These are phyloP conservation scores for Apocheima hispidaria DNA, from an alignment of 2,888 invertebrate genomes.

Conservation along the genomic window DNA sequence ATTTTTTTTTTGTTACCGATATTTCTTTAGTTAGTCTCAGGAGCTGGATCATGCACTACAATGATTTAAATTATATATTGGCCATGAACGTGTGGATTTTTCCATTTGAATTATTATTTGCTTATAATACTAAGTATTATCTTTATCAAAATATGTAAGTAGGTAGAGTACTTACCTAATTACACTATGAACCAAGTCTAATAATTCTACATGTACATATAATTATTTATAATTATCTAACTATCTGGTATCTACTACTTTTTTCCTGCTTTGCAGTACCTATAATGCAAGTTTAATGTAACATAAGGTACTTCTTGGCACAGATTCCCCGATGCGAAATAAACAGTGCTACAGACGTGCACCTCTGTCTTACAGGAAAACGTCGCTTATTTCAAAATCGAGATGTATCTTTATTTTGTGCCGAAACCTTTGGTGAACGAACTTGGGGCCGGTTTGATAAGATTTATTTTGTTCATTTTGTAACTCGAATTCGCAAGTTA, in stretches of 20 bases:
- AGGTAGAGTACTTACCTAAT: neutral
- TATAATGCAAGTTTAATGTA: neutral
- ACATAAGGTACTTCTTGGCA: neutral
- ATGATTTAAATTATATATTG: too few relatives aligned
- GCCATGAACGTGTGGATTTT: too few relatives aligned
- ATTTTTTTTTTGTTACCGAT: neutral
- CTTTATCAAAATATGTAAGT: neutral
- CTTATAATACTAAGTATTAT: too few relatives aligned
- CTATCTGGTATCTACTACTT: neutral
- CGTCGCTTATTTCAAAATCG: slow-evolving; percentile 14
- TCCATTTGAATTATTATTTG: too few relatives aligned
- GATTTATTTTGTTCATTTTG: slow-evolving; percentile 41
- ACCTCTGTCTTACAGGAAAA: slow-evolving; percentile 27
- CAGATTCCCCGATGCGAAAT: neutral
- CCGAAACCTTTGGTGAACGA: slow-evolving; percentile 40
- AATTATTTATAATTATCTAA: too few relatives aligned
- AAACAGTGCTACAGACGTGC: neutral
- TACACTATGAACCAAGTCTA: neutral
- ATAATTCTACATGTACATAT: too few relatives aligned
- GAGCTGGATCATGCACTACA: too few relatives aligned
- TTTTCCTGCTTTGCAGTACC: neutral
- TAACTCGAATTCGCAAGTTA: slow-evolving; percentile 36
- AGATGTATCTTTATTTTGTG: slow-evolving; percentile 9
- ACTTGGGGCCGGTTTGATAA: slow-evolving; percentile 47
- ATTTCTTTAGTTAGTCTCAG: too few relatives aligned